Evolutionary conservation across 2,888 invertebrate genomes (phyloP).

Genomic region (Aspidiotus destructor): DNA sequence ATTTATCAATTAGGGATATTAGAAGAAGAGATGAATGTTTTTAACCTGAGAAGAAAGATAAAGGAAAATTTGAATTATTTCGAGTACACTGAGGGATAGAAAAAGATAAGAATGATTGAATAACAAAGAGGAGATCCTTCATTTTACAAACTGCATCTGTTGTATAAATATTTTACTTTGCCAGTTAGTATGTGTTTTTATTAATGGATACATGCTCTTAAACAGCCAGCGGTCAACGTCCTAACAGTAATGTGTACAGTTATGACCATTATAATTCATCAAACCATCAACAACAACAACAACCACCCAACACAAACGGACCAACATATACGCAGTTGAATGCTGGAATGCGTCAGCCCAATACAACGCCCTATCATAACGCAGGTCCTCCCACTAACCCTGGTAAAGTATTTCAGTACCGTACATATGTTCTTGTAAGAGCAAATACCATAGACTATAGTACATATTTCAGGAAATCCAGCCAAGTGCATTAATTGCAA

Average conservation of each 20-base stretch:
- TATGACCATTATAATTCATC: slow-evolving; percentile 72
- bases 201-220: not conserved
- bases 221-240: slow-evolving; percentile 45
- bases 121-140: too few relatives aligned
- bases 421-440: not conserved
- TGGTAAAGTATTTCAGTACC: slow-evolving; percentile 34
- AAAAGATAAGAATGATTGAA: too few relatives aligned
- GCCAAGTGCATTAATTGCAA: too few relatives aligned
- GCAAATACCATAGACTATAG: too few relatives aligned
- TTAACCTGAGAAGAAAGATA: too few relatives aligned
- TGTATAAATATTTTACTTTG: too few relatives aligned
- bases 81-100: too few relatives aligned
- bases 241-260: slow-evolving; percentile 60
- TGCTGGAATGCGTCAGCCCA: slow-evolving; percentile 50
- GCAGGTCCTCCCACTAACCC: slow-evolving; percentile 37
- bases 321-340: slow-evolving; percentile 72
- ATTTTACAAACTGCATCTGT: too few relatives aligned
- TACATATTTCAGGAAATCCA: too few relatives aligned
- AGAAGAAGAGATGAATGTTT: too few relatives aligned
- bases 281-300: slow-evolving; percentile 43
- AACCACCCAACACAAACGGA: slow-evolving; percentile 52
- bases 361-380: slow-evolving; percentile 39
- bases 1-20: too few relatives aligned
- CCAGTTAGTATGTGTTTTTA: not conserved
- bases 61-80: too few relatives aligned